Percentiles rank a stretch among this genome's conserved stretches.
Evolutionary conservation across 2,113 vertebrate species (phyloP).

Genomic region (Narcine bancroftii): DNA sequence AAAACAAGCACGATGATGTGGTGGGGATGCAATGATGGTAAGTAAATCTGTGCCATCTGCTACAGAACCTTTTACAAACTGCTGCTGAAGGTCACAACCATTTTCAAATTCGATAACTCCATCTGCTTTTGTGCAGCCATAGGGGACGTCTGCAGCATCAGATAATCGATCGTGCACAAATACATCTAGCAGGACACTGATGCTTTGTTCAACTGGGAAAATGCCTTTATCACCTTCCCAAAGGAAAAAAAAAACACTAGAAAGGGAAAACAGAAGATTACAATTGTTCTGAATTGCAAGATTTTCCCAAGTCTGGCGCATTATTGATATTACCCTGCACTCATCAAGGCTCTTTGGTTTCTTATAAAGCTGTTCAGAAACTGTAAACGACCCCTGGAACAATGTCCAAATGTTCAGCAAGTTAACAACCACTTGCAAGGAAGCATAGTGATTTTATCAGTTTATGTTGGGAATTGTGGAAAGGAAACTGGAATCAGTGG

Average conservation of each 20-base stretch:
- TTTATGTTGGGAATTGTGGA: background rate
- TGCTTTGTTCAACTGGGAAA: background rate
- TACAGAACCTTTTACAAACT: background rate
- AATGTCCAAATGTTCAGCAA: background rate
- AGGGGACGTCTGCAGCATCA: background rate
- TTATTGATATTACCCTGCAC: background rate
- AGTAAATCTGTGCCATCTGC: background rate
- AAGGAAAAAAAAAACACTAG: background rate
- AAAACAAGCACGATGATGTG: background rate
- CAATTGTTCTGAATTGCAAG: background rate
- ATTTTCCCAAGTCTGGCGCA: background rate
- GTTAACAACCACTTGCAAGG: background rate
- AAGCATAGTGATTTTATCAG: background rate
- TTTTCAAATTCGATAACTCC: background rate
- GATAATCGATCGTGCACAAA: background rate
- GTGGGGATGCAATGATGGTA: background rate
- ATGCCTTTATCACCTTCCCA: background rate
- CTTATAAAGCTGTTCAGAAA: background rate
- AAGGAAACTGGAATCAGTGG: background rate
- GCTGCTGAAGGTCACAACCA: background rate
- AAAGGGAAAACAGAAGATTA: background rate
- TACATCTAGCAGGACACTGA: background rate
- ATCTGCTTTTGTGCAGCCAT: background rate
- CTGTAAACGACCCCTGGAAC: background rate
- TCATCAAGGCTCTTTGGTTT: background rate